A percentile compares a stretch with the other conserved stretches of the same genome.
Conservation (phyloP, 2,888 invertebrate genomes). For the Apamea sordens region DNA sequence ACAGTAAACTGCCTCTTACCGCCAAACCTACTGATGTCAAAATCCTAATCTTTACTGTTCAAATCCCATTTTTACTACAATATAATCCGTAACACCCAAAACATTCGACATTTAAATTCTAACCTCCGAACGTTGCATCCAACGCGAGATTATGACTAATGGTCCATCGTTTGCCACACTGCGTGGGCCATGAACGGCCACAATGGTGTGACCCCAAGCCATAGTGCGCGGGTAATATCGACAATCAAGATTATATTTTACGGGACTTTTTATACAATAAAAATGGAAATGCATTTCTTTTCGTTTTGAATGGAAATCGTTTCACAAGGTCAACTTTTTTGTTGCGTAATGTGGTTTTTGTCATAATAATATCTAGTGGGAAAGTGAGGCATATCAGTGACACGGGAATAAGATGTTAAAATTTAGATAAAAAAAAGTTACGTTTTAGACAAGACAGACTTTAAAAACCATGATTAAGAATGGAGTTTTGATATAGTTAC, state of each 20-base stretch:
- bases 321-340: conserved; percentile 60
- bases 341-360: conserved; percentile 34
- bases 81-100: conserved; percentile 47
- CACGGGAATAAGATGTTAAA: too few relatives aligned
- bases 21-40: conserved; percentile 4
- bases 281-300: conserved; percentile 61
- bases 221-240: conserved; percentile 58
- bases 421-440: neutral
- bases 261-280: conserved; percentile 63
- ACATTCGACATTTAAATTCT: conserved; percentile 57
- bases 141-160: conserved; percentile 68
- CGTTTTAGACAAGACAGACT: neutral
- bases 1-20: neutral
- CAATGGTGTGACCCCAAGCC: conserved; percentile 65
- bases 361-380: neutral
- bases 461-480: neutral
- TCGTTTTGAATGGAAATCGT: conserved; percentile 40
- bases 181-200: conserved; percentile 59
- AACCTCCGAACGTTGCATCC: conserved; percentile 49
- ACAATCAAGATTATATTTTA: conserved; percentile 67
- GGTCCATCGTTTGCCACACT: conserved; percentile 57
- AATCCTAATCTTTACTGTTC: conserved; percentile 31
- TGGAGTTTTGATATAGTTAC: neutral
- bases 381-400: neutral
- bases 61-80: conserved; percentile 50